phyloP scores from a whole-genome alignment of 2,113 vertebrate genomes.

The Danionella cerebrum region DNA sequence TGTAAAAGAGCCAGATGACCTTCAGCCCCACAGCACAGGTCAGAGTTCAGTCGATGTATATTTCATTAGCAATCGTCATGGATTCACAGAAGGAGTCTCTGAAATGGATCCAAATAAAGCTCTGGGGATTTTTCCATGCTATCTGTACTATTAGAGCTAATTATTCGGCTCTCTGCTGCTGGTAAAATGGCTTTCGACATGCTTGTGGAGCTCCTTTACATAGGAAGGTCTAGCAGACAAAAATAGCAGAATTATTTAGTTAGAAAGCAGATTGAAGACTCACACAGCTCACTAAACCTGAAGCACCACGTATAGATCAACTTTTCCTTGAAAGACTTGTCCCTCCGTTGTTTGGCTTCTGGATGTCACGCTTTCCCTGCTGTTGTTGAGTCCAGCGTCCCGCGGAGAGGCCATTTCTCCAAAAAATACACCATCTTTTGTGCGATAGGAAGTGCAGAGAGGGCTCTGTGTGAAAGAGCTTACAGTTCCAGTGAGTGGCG shows the following conservation, averaged over 20 bases:
- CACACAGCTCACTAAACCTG: not conserved
- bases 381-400: constrained; percentile 21
- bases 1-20: constrained; percentile 65
- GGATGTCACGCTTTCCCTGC: constrained; percentile 14
- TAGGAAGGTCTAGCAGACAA: not conserved
- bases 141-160: constrained; percentile 71
- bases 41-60: constrained; percentile 64
- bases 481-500: constrained; percentile 62
- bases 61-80: constrained; percentile 60
- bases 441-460: constrained; percentile 49
- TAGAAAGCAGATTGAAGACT: not conserved
- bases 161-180: constrained; percentile 65
- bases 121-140: constrained; percentile 40
- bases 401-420: constrained; percentile 32
- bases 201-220: constrained; percentile 45
- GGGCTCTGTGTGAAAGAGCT: constrained; percentile 49
- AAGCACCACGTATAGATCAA: constrained; percentile 9
- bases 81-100: constrained; percentile 29
- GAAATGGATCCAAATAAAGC: constrained; percentile 32
- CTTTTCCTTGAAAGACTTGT: constrained; percentile 5
- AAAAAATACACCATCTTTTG: constrained; percentile 44
- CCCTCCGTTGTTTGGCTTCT: constrained; percentile 3
- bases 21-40: constrained; percentile 63
- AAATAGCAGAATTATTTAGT: not conserved
- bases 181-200: constrained; percentile 73